Conservation (phyloP, 2,113 vertebrate species). For the Promerops cafer region DNA sequence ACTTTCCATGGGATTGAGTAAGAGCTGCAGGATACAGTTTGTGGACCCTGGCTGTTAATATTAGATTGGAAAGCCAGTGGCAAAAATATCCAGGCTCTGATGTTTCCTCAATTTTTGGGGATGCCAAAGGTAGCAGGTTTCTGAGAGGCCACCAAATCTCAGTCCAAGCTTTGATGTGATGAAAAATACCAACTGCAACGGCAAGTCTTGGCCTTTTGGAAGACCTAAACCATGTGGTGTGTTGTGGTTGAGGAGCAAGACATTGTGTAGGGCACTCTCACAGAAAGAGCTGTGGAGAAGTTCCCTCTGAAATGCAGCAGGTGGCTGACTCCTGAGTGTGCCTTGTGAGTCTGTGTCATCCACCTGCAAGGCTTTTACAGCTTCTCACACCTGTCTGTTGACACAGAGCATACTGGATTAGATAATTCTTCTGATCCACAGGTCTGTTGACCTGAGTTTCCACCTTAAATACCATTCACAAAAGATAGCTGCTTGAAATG, state of each 20-base stretch:
- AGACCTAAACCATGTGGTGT: neutral
- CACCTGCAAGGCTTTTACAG: neutral
- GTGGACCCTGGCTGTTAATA: neutral
- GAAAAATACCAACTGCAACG: neutral
- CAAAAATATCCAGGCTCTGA: neutral
- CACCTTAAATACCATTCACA: neutral
- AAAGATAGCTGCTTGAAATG: neutral
- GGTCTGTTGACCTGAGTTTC: neutral
- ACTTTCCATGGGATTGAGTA: slow-evolving; percentile 47
- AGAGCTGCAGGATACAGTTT: slow-evolving; percentile 21
- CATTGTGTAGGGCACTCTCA: neutral
- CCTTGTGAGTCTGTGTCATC: no score
- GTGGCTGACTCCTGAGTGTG: neutral
- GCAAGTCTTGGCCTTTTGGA: neutral
- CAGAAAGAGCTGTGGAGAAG: neutral
- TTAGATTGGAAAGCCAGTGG: neutral
- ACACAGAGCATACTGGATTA: neutral
- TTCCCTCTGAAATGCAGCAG: neutral
- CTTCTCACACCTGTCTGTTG: neutral
- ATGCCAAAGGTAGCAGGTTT: slow-evolving; percentile 21
- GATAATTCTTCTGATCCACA: neutral
- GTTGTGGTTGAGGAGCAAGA: neutral
- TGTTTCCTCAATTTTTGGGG: neutral
- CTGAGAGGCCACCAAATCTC: neutral
- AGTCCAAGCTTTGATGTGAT: neutral